Percentiles rank a stretch among this genome's conserved stretches.
phyloP scores from a whole-genome alignment of 1,140 invertebrate species.

The Sycophaga agraensis region DNA sequence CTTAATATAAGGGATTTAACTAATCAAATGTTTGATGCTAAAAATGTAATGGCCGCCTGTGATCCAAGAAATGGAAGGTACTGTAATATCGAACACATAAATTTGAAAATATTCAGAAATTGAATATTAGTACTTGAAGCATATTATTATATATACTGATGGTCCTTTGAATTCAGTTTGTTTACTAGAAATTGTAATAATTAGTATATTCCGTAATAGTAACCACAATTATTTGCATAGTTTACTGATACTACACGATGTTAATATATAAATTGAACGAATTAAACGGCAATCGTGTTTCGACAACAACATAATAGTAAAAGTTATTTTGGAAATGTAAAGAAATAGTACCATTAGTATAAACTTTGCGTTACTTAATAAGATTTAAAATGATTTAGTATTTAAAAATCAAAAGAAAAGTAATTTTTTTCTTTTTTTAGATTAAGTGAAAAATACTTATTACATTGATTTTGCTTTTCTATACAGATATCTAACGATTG shows the following conservation, averaged over 20 bases:
- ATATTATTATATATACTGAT: too few relatives aligned
- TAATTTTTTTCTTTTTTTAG: neutral
- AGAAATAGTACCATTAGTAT: too few relatives aligned
- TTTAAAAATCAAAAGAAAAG: neutral
- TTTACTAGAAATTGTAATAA: too few relatives aligned
- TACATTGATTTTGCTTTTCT: neutral
- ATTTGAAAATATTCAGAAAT: neutral
- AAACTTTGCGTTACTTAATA: neutral
- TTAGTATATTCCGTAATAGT: too few relatives aligned
- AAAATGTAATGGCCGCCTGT: slow-evolving; percentile 72
- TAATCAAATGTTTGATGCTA: slow-evolving; percentile 75
- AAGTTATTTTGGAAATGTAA: too few relatives aligned
- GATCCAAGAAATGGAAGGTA: slow-evolving; percentile 68
- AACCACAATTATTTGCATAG: too few relatives aligned
- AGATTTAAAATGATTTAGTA: neutral
- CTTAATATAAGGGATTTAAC: slow-evolving; percentile 74
- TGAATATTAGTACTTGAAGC: too few relatives aligned
- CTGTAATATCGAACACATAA: neutral
- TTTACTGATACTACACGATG: too few relatives aligned
- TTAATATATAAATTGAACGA: too few relatives aligned
- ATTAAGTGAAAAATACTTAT: neutral
- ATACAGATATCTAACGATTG: slow-evolving; percentile 73
- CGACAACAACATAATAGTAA: too few relatives aligned
- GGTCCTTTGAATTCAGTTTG: too few relatives aligned
- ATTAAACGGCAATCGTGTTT: too few relatives aligned